These are phyloP conservation scores for Neosilurus mollespiculum DNA, from an alignment of 2,797 vertebrate genomes.

Conservation along the genomic window DNA sequence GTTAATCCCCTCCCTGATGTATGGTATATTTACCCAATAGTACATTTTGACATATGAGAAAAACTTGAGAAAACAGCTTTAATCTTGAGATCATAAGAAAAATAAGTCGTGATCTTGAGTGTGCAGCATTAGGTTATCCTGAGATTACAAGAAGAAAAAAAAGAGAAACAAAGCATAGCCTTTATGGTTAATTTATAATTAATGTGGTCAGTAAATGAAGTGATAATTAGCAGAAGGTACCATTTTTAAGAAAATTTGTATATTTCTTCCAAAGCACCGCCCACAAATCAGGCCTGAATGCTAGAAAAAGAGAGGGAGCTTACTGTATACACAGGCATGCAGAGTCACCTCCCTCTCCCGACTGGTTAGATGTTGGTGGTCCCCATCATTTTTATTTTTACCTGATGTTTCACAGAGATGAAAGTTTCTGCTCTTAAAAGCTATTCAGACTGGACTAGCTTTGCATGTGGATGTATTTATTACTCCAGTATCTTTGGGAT, in stretches of 20 bases:
- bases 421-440: background rate
- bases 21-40: background rate
- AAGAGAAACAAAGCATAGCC: background rate
- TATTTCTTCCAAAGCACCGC: background rate
- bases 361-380: background rate
- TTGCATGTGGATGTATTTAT: background rate
- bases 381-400: background rate
- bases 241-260: background rate
- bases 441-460: constrained; percentile 7
- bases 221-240: background rate
- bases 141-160: background rate
- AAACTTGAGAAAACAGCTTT: background rate
- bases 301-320: background rate
- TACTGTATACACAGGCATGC: background rate
- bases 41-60: background rate
- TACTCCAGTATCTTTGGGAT: background rate
- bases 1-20: background rate
- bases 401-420: background rate
- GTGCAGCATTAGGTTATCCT: background rate
- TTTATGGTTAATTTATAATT: background rate
- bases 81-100: background rate
- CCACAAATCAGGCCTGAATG: background rate
- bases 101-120: background rate
- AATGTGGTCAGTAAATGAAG: background rate
- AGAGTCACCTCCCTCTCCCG: background rate